A percentile compares a stretch with the other conserved stretches of the same genome.
phyloP scores from a whole-genome alignment of 1,140 invertebrate genomes.

The Cotesia vestalis region DNA sequence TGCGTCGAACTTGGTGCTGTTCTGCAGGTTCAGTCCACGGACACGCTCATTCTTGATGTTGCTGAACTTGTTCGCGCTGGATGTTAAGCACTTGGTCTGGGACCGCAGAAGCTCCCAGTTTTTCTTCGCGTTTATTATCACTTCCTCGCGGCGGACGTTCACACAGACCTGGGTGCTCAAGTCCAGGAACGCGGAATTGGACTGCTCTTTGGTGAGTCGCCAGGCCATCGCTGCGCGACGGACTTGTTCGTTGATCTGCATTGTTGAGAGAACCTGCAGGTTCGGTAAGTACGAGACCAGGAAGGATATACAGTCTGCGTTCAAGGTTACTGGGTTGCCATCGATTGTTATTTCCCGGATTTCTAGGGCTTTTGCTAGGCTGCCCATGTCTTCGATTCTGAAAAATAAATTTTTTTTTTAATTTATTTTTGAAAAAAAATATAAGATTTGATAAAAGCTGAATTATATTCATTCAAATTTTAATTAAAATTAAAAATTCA shows the following conservation, averaged over 20 bases:
- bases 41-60: conserved; percentile 46
- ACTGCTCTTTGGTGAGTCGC: conserved; percentile 77
- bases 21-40: conserved; percentile 47
- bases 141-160: conserved; percentile 75
- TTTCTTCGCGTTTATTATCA: conserved; percentile 82
- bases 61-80: conserved; percentile 41
- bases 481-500: too few species aligned
- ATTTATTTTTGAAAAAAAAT: not conserved
- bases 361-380: conserved; percentile 75
- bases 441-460: not conserved
- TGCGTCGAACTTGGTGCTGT: conserved; percentile 52
- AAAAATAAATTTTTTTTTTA: conserved; percentile 45
- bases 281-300: conserved; percentile 80
- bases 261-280: conserved; percentile 74
- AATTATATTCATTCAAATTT: too few species aligned
- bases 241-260: conserved; percentile 81
- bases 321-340: conserved; percentile 82
- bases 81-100: conserved; percentile 67
- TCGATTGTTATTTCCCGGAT: conserved; percentile 86
- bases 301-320: conserved; percentile 80
- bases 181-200: conserved; percentile 73
- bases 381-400: conserved; percentile 84
- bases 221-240: conserved; percentile 78
- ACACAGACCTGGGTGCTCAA: conserved; percentile 74
- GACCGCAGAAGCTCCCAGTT: conserved; percentile 82